Percentiles rank a stretch among this genome's conserved stretches.
These are phyloP conservation scores for Trichomalopsis sarcophagae DNA, from an alignment of 1,140 invertebrate species.

Conservation along the genomic window DNA sequence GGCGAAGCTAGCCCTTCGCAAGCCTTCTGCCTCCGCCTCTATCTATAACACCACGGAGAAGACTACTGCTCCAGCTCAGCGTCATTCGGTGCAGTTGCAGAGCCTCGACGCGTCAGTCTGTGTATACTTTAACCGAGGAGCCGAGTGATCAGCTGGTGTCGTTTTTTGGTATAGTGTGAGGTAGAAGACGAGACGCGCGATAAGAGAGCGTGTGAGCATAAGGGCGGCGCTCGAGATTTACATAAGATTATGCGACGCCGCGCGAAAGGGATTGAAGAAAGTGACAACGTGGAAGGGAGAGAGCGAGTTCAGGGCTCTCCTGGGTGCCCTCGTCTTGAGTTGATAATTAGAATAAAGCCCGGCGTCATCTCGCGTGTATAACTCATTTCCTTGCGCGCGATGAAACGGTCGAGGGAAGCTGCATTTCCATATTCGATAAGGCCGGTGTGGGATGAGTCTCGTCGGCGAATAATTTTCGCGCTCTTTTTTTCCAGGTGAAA, in stretches of 20 bases:
- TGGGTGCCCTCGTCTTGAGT: conserved; percentile 61
- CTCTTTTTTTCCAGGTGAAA: no score
- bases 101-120: conserved; percentile 26
- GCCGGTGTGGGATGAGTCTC: background rate
- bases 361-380: conserved; percentile 42
- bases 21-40: background rate
- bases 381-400: conserved; percentile 21
- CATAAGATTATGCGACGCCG: conserved; percentile 69
- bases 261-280: conserved; percentile 59
- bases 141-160: conserved; percentile 12
- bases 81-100: background rate
- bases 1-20: conserved; percentile 60
- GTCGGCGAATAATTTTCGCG: no score
- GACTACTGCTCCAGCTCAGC: conserved; percentile 14
- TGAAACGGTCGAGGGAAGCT: background rate
- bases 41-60: background rate
- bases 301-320: conserved; percentile 59
- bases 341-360: conserved; percentile 67
- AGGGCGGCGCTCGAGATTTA: conserved; percentile 66
- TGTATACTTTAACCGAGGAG: conserved; percentile 26
- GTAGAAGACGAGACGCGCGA: background rate
- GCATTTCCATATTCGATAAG: conserved; percentile 48
- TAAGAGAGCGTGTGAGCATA: conserved; percentile 45
- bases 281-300: conserved; percentile 52
- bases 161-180: background rate